Conservation (phyloP, 2,888 invertebrate species). For the Arge pagana region DNA sequence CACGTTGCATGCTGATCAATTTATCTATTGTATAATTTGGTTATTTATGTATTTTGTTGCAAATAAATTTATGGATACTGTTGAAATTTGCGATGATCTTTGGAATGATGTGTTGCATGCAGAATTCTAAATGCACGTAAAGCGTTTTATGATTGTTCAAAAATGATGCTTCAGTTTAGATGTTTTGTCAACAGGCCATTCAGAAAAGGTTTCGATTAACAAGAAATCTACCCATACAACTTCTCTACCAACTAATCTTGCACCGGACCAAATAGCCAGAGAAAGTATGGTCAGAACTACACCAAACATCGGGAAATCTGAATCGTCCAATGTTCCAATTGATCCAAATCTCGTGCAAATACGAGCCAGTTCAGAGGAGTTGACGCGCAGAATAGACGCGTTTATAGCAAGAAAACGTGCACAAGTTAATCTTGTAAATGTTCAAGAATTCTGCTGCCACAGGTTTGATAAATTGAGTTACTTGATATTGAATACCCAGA, state of each 20-base stretch:
- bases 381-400: conserved; percentile 72
- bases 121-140: too few relatives aligned
- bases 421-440: conserved; percentile 74
- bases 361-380: conserved; percentile 68
- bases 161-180: too few relatives aligned
- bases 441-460: conserved; percentile 72
- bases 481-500: conserved; percentile 42
- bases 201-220: too few relatives aligned
- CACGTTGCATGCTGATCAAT: not conserved
- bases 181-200: too few relatives aligned
- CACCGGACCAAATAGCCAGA: not conserved
- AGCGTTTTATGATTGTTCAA: too few relatives aligned
- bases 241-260: too few relatives aligned
- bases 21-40: not conserved
- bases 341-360: conserved; percentile 69
- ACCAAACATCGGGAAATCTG: conserved; percentile 34
- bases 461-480: conserved; percentile 43
- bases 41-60: not conserved
- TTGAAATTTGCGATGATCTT: not conserved
- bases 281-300: not conserved
- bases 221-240: not conserved
- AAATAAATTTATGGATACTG: not conserved
- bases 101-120: too few relatives aligned
- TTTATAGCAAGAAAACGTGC: conserved; percentile 77
- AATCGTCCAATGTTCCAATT: conserved; percentile 46